These are phyloP conservation scores for Semibalanus balanoides DNA, from an alignment of 1,140 invertebrate genomes.

Conservation along the genomic window DNA sequence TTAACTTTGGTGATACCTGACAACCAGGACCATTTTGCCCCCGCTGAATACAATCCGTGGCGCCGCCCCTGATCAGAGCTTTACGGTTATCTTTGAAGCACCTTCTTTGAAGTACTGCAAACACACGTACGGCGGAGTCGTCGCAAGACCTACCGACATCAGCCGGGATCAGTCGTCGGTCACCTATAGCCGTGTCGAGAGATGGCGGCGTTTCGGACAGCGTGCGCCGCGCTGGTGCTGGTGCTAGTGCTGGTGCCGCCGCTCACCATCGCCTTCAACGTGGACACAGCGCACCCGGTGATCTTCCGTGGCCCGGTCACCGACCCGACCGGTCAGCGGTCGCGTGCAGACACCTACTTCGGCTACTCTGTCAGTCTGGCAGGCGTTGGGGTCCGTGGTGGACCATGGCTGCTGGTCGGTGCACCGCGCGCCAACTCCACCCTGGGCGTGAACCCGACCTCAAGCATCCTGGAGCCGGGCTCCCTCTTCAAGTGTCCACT, in stretches of 20 bases:
- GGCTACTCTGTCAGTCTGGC: constrained; percentile 5
- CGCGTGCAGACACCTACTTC: constrained; percentile 8
- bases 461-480: constrained; percentile 3
- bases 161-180: too few species aligned
- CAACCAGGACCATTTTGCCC: too few species aligned
- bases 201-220: too few species aligned
- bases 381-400: background rate
- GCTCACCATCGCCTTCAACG: background rate
- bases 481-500: constrained; percentile 1
- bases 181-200: too few species aligned
- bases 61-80: too few species aligned
- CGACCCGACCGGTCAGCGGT: constrained; percentile 3
- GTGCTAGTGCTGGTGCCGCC: background rate
- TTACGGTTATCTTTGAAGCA: too few species aligned
- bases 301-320: background rate
- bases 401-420: background rate
- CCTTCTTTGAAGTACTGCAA: too few species aligned
- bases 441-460: background rate
- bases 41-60: too few species aligned
- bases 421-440: constrained; percentile 8
- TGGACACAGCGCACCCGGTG: background rate
- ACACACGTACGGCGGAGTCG: too few species aligned
- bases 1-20: too few species aligned
- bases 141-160: too few species aligned
- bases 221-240: background rate